phyloP scores from a whole-genome alignment of 2,113 vertebrate species.

The Urocolius indicus region DNA sequence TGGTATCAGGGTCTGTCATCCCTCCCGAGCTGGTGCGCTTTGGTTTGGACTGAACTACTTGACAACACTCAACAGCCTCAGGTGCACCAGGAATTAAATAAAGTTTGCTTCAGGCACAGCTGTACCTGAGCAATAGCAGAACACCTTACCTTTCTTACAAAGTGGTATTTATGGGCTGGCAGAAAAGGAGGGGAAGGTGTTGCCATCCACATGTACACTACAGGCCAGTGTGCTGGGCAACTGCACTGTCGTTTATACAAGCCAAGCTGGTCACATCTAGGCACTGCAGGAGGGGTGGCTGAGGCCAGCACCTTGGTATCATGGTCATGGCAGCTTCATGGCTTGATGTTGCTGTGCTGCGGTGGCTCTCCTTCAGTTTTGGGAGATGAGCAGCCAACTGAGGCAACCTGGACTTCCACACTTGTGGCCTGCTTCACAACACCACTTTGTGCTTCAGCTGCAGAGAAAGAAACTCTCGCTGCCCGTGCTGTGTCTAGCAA shows the following conservation, averaged over 20 bases:
- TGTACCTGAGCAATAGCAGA: not conserved
- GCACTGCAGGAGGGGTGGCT: not conserved
- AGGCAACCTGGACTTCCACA: no score
- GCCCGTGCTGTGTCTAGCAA: not conserved
- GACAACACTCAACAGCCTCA: not conserved
- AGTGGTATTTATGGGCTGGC: not conserved
- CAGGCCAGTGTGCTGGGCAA: accelerated
- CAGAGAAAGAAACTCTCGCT: not conserved
- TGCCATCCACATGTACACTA: not conserved
- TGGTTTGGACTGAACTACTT: not conserved
- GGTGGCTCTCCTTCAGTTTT: not conserved
- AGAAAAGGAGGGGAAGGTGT: not conserved
- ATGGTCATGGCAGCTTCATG: not conserved
- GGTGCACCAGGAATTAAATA: not conserved
- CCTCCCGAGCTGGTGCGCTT: not conserved
- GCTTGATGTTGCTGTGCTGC: not conserved
- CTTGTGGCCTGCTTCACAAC: not conserved
- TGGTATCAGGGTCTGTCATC: not conserved
- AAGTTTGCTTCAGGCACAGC: not conserved
- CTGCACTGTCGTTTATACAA: not conserved
- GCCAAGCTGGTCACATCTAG: not conserved
- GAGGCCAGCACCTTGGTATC: not conserved
- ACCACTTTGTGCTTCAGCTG: not conserved
- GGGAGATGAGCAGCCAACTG: not conserved
- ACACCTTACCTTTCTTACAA: not conserved